Evolutionary conservation across 1,140 invertebrate species (phyloP), one percentile per base, ranked within the genome.

Genomic region (Hylaeus anthracinus): DNA sequence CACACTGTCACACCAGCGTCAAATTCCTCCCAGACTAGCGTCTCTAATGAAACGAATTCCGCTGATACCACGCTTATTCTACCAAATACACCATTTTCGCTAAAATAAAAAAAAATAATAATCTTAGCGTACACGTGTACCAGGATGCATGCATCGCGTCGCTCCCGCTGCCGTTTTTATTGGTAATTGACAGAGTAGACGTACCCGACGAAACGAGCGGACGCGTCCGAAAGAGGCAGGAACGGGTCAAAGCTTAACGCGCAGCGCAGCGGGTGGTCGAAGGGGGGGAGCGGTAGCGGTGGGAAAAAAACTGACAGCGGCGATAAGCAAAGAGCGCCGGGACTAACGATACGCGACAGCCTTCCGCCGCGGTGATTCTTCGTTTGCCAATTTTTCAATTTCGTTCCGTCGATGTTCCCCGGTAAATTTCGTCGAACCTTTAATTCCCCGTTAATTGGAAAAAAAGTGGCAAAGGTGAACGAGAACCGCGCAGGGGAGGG

Each of bases 151-250:
- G 66, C 61, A 9, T 45, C 15, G 43, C 81, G 75, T 80, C 70
- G 84, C 76, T 81, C 73, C 63, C 73, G 61, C 83, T 82, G 83
- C 71, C 86, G 85, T 90, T 86, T 90, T 90, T 89, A 83, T 89
- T 87, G 87, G 85, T 91, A 90, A 91, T 90, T 90, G 87, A 90
- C 87, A 87, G 77, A 76, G 71, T 82, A 81, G 72, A 82, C 69
- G 84, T 84, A 79, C 72, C 12, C 48, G 79, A 55, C 58, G 66
- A 61, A 77, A 60, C 75, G 45, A 65, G 9, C 12, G 56, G 5
- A 12, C 66, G 71, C 48, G 74, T 82, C 82, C 85, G 81, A 88
- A 85, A 81, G 79, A 73, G 77, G 81, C 65, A 82, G 61, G 66
- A 10, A 45, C 55, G 53, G 26, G 39, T 10, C 14, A 66, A 84